phyloP scores from a whole-genome alignment of 2,888 invertebrate species.

The Abrostola triplasia region DNA sequence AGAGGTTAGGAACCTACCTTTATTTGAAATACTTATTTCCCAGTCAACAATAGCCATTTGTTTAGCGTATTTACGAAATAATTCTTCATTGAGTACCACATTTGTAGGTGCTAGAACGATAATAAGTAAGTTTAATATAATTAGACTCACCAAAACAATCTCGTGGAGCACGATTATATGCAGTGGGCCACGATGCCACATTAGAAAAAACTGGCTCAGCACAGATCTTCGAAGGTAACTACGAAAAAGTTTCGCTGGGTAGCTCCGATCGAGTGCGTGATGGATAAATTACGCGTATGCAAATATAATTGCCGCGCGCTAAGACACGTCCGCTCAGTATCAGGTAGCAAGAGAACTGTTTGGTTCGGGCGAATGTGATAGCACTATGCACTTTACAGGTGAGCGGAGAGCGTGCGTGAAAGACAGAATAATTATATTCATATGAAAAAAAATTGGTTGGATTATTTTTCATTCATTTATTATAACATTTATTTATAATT shows the following conservation, averaged over 20 bases:
- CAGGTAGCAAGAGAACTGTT: neutral
- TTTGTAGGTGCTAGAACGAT: constrained; percentile 48
- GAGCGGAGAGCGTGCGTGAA: neutral
- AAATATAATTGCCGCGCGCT: neutral
- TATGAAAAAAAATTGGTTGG: too few species aligned
- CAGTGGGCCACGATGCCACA: neutral
- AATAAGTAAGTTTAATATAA: constrained; percentile 2
- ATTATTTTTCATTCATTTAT: too few species aligned
- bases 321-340: neutral
- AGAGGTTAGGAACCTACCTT: constrained; percentile 31
- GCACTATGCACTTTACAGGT: neutral
- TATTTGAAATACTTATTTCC: constrained; percentile 23
- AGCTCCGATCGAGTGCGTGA: neutral
- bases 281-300: neutral
- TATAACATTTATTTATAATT: too few species aligned
- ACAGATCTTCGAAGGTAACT: neutral
- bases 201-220: neutral
- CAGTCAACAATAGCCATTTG: constrained; percentile 47
- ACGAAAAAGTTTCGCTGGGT: neutral
- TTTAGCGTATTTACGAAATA: constrained; percentile 30
- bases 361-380: neutral
- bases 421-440: too few species aligned
- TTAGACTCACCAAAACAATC: constrained; percentile 9
- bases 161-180: neutral
- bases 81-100: constrained; percentile 28